Conservation (phyloP, 2,888 invertebrate genomes). For the Mylabris sibirica region DNA sequence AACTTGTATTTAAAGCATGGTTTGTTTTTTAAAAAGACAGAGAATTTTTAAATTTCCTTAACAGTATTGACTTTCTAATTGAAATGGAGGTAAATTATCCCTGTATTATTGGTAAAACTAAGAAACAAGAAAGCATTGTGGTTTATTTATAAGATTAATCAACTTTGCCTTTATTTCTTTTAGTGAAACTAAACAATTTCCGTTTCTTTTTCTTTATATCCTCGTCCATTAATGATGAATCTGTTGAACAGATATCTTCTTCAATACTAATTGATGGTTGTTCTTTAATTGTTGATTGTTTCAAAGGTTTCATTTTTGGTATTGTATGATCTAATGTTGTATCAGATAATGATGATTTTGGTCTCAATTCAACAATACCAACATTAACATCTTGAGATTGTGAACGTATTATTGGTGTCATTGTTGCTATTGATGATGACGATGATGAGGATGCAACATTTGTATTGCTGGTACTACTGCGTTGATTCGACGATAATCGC, state of each 20-base stretch:
- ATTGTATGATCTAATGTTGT: constrained; percentile 57
- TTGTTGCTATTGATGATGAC: constrained; percentile 36
- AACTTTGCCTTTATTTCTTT: constrained; percentile 64
- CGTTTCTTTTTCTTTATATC: constrained; percentile 68
- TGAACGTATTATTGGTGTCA: constrained; percentile 60
- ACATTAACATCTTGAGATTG: constrained; percentile 64
- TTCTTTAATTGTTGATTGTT: constrained; percentile 52
- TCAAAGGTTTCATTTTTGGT: constrained; percentile 26
- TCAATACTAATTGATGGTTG: constrained; percentile 62
- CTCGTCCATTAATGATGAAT: constrained; percentile 74
- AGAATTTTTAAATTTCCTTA: constrained; percentile 18
- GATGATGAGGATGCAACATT: constrained; percentile 46
- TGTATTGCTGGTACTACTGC: constrained; percentile 55
- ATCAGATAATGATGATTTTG: constrained; percentile 66
- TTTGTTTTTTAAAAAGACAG: neutral
- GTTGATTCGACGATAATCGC: constrained; percentile 42
- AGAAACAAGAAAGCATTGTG: constrained; percentile 19
- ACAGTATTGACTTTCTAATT: constrained; percentile 12
- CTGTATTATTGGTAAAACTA: constrained; percentile 21
- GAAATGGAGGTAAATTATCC: constrained; percentile 30
- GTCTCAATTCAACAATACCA: constrained; percentile 48
- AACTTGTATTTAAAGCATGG: constrained; percentile 13
- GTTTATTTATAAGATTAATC: constrained; percentile 32
- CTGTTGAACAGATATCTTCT: constrained; percentile 74
- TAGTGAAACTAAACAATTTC: constrained; percentile 71